Base-by-base conservation (phyloP, 2,113 vertebrate species). In the Carollia perspicillata region DNA sequence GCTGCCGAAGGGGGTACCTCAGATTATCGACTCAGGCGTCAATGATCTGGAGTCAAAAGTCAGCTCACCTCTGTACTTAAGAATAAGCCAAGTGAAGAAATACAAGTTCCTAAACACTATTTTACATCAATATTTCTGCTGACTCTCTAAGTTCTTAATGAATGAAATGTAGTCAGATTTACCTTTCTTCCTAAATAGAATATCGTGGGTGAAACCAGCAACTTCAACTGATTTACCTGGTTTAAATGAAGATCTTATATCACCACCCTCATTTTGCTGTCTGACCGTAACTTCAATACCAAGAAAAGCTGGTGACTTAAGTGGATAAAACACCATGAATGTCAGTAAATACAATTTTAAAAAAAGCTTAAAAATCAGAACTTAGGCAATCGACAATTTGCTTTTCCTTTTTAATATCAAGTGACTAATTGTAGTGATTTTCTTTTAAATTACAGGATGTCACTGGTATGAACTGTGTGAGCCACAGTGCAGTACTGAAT, bases 351-450 rank as follows among this genome's bases (percentile, higher is more conserved):
- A 26, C 83, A 94, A 85, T 79, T 28, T 20, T 93, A 90, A 88
- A 20, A 4, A 74, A 94, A 86, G 42, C 42, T 60, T 20, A 94
- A 68, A 93, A 92, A 92, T 63, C 26, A 84, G 77, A 84, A 89
- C 8, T 53, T n/a, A 60, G n/a, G 5, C 22, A 91, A 66, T 89
- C 51, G 49, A 89, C 6, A 79, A 47, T 75, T 94, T 93, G 42
- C 74, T 92, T 91, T 93, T 79, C 40, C 49, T 93, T 69, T 66
- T 55, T 95, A 69, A 96, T 37, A 97, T 58, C 12, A 92, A 72
- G 58, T 86, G 37, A 89, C 37, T 85, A 84, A 81, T 92, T 71
- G 68, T 53, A 91, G 49, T 79, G 23, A 71, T 94, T 93, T 92
- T 92, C 53, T 77, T 33, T 91, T 37, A 93, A 86, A 87, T 66